phyloP scores from a whole-genome alignment of 2,113 vertebrate species.

The Corvus moneduloides region DNA sequence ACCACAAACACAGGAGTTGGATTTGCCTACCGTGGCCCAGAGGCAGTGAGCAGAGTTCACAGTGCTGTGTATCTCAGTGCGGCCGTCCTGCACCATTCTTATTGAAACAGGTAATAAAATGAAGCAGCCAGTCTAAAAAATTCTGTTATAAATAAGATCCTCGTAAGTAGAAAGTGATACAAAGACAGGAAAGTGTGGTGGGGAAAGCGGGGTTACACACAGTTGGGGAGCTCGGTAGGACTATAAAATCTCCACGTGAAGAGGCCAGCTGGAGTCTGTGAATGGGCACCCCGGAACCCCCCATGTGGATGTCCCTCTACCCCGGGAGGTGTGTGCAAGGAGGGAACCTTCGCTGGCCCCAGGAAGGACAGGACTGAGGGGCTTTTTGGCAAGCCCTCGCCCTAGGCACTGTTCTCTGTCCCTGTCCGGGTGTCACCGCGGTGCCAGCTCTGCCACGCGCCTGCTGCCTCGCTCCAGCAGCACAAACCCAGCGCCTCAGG shows the following conservation, averaged over 20 bases:
- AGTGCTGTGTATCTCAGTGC: slow-evolving; percentile 72
- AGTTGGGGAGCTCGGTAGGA: neutral
- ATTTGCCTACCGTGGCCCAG: slow-evolving; percentile 22
- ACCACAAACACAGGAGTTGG: neutral
- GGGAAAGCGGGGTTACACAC: neutral
- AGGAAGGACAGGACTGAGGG: neutral
- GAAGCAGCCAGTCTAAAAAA: slow-evolving; percentile 75
- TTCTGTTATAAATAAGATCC: slow-evolving; percentile 65
- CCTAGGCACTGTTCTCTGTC: slow-evolving; percentile 33
- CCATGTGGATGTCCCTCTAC: neutral
- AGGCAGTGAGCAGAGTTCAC: slow-evolving; percentile 69
- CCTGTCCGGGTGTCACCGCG: neutral
- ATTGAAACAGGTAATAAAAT: slow-evolving; percentile 64
- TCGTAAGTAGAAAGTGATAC: slow-evolving; percentile 72
- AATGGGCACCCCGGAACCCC: neutral
- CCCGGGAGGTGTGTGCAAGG: neutral
- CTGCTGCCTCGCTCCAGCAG: neutral
- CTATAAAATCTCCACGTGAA: slow-evolving; percentile 46
- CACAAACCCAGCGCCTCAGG: neutral
- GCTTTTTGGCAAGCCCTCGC: neutral
- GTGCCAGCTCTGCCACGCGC: neutral
- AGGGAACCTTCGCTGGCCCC: neutral
- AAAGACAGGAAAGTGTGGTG: slow-evolving; percentile 38
- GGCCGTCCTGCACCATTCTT: slow-evolving; percentile 55
- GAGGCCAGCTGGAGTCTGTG: slow-evolving; percentile 6